Percentiles rank a stretch among this genome's conserved stretches.
Conservation (phyloP, 2,113 vertebrate species). For the Trinectes maculatus region DNA sequence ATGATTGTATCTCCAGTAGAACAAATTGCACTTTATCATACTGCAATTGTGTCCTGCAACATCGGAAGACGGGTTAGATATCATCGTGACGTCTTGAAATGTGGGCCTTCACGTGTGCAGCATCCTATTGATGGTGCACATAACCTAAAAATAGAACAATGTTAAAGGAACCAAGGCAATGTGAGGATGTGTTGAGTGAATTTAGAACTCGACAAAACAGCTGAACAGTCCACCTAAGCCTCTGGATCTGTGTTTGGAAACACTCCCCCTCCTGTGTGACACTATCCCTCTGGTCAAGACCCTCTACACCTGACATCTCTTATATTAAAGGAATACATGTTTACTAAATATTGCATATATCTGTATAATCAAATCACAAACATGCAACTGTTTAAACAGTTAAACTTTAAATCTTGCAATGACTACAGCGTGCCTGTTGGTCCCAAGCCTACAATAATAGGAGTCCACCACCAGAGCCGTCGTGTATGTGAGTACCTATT, state of each 20-base stretch:
- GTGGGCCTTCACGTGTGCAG: slow-evolving; percentile 7
- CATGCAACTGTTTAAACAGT: no score
- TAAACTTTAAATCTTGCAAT: no score
- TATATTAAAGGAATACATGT: slow-evolving; percentile 16
- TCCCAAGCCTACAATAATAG: no score
- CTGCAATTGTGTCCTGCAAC: neutral
- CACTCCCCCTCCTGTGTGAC: slow-evolving; percentile 28
- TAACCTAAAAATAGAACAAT: slow-evolving; percentile 68
- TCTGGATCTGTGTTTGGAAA: slow-evolving; percentile 59
- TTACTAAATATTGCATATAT: neutral
- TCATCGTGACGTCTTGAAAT: slow-evolving; percentile 17
- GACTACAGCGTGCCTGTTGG: no score
- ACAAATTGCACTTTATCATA: no score
- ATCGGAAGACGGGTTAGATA: neutral
- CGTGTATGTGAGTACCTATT: no score
- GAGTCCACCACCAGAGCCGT: no score
- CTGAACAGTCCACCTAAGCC: slow-evolving; percentile 74
- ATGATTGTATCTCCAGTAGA: no score
- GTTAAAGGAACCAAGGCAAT: slow-evolving; percentile 62
- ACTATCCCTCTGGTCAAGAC: slow-evolving; percentile 48
- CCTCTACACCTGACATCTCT: slow-evolving; percentile 30
- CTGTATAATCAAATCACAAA: neutral
- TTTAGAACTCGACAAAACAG: slow-evolving; percentile 77
- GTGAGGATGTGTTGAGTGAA: slow-evolving; percentile 73
- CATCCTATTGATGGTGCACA: slow-evolving; percentile 23